A percentile compares a stretch with the other conserved stretches of the same genome.
These are phyloP conservation scores for Andrena chrysosceles DNA, from an alignment of 2,888 invertebrate species.

Conservation along the genomic window DNA sequence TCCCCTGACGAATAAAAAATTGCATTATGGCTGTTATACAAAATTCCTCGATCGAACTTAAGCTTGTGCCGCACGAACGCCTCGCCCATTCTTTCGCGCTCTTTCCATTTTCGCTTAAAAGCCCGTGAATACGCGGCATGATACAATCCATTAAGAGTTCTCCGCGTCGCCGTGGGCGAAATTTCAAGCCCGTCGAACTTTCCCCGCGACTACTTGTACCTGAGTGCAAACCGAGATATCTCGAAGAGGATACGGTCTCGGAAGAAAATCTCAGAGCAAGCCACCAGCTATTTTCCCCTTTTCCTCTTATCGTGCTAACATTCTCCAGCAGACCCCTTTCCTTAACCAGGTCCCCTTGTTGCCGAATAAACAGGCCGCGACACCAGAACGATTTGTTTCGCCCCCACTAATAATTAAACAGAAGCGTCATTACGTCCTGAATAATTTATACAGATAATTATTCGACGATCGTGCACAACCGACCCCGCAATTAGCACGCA, in stretches of 20 bases:
- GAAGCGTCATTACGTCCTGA: neutral
- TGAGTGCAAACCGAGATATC: slow-evolving; percentile 80
- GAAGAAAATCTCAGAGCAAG: slow-evolving; percentile 68
- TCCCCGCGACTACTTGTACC: slow-evolving; percentile 72
- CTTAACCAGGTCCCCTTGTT: neutral
- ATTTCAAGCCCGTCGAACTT: slow-evolving; percentile 78
- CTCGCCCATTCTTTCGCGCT: slow-evolving; percentile 1
- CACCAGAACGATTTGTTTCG: neutral
- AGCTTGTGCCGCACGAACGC: neutral
- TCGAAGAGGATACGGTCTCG: slow-evolving; percentile 61
- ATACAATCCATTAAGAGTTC: slow-evolving; percentile 83
- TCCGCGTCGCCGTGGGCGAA: slow-evolving; percentile 77
- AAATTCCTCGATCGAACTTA: slow-evolving; percentile 3
- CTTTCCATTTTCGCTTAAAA: slow-evolving; percentile 58
- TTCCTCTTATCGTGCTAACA: slow-evolving; percentile 32
- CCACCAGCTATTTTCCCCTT: slow-evolving; percentile 63
- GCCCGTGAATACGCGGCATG: slow-evolving; percentile 74
- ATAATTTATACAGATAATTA: slow-evolving; percentile 7
- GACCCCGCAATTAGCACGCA: neutral
- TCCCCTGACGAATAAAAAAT: slow-evolving; percentile 3
- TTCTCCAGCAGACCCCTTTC: slow-evolving; percentile 1
- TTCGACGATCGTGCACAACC: neutral
- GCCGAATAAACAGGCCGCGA: neutral
- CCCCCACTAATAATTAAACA: neutral
- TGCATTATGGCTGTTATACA: neutral